Percentiles rank a stretch among this genome's conserved stretches.
phyloP scores from a whole-genome alignment of 2,797 vertebrate species.

The Amblyopsis hoosieri region DNA sequence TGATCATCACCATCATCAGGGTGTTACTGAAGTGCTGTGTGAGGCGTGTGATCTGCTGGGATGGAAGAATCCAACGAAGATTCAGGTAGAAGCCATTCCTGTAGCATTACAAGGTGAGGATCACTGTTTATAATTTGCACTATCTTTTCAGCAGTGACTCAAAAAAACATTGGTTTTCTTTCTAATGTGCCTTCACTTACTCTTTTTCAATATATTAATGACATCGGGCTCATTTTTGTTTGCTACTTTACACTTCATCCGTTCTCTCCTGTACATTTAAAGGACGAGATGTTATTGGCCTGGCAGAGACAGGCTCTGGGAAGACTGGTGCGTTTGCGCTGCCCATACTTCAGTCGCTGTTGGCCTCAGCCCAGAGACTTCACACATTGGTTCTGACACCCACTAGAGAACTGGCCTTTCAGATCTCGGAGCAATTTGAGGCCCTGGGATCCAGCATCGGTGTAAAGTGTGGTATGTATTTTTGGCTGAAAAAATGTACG shows the following conservation, averaged over 20 bases:
- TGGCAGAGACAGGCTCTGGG: conserved; percentile 97
- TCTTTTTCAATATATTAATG: neutral
- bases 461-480: conserved; percentile 85
- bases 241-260: neutral
- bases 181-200: neutral
- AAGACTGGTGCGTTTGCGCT: conserved; percentile 96
- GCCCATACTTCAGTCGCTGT: conserved; percentile 91
- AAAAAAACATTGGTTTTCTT: too few species aligned
- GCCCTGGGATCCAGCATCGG: conserved; percentile 96
- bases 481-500: neutral
- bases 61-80: conserved; percentile 94
- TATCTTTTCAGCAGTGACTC: neutral
- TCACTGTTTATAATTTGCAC: neutral
- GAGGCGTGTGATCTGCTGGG: conserved; percentile 95
- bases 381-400: conserved; percentile 95
- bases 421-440: conserved; percentile 97
- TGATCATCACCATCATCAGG: conserved; percentile 67
- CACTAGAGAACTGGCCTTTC: conserved; percentile 94
- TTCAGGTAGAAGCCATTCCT: conserved; percentile 93
- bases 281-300: conserved; percentile 94
- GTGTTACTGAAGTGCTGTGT: conserved; percentile 94
- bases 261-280: conserved; percentile 4
- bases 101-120: conserved; percentile 88
- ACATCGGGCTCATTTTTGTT: neutral
- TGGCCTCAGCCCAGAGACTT: conserved; percentile 88